phyloP scores from a whole-genome alignment of 1,140 invertebrate genomes.

The Drosophila murphyi region DNA sequence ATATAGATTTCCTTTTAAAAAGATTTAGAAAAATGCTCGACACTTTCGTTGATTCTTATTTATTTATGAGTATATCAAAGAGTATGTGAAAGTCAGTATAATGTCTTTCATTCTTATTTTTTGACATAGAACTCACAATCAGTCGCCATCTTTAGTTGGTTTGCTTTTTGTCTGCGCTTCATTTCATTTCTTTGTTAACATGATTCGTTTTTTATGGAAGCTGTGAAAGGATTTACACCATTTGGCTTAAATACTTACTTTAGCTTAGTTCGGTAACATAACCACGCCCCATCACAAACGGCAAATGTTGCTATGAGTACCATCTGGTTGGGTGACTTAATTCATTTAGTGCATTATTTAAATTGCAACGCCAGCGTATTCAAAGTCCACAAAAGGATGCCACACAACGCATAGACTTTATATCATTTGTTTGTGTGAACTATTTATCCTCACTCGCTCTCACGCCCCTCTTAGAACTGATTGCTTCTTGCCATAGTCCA shows the following conservation, averaged over 20 bases:
- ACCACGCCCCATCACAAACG: background rate
- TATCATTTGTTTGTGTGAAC: conserved; percentile 34
- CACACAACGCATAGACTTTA: conserved; percentile 40
- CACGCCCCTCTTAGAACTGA: conserved; percentile 30
- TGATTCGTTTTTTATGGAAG: conserved; percentile 65
- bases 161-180: conserved; percentile 55
- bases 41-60: too few relatives aligned
- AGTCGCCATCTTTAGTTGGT: conserved; percentile 49
- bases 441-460: background rate
- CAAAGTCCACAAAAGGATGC: conserved; percentile 30
- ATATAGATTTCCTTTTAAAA: too few relatives aligned
- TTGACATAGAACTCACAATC: conserved; percentile 44
- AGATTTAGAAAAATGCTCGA: too few relatives aligned
- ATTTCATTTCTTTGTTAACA: conserved; percentile 70
- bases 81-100: background rate
- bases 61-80: background rate
- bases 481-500: conserved; percentile 42
- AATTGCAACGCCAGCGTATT: conserved; percentile 59
- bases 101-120: background rate
- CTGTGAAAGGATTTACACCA: conserved; percentile 59
- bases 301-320: background rate
- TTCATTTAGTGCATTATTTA: conserved; percentile 76
- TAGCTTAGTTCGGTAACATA: conserved; percentile 9
- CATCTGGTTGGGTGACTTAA: conserved; percentile 57
- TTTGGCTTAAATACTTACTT: conserved; percentile 60